Percentiles rank a stretch among this genome's conserved stretches.
These are phyloP conservation scores for Cetonia aurata DNA, from an alignment of 2,888 invertebrate genomes.

Conservation along the genomic window DNA sequence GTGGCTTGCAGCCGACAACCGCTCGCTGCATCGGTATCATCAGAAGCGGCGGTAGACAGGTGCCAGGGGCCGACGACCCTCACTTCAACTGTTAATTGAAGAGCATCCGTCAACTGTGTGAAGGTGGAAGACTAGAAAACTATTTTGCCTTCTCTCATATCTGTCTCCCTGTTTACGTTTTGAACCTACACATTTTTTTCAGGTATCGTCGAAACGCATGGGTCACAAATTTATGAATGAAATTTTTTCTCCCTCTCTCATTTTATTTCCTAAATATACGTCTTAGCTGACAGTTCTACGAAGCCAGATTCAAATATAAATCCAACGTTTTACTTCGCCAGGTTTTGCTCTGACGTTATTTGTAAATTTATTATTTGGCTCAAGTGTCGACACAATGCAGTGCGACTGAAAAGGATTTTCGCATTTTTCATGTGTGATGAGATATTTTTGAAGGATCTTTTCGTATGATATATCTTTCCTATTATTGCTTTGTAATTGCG, in stretches of 20 bases:
- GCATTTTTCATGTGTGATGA: too few species aligned
- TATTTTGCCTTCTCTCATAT: slow-evolving; percentile 36
- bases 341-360: slow-evolving; percentile 1
- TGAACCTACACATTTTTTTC: slow-evolving; percentile 14
- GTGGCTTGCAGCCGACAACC: slow-evolving; percentile 6
- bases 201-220: not conserved
- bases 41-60: slow-evolving; percentile 47
- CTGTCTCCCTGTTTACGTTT: slow-evolving; percentile 26
- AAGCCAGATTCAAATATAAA: not conserved
- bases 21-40: slow-evolving; percentile 14
- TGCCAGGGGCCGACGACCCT: slow-evolving; percentile 52
- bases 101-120: slow-evolving; percentile 46
- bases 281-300: not conserved
- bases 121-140: slow-evolving; percentile 23
- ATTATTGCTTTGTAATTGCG: too few species aligned
- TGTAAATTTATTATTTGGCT: not conserved
- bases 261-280: slow-evolving; percentile 10
- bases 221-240: slow-evolving; percentile 22
- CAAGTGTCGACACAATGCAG: too few species aligned
- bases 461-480: too few species aligned
- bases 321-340: slow-evolving; percentile 1
- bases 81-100: slow-evolving; percentile 49
- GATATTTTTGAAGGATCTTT: too few species aligned
- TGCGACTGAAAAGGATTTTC: too few species aligned
- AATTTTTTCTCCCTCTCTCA: not conserved